Percentiles rank a stretch among this genome's conserved stretches.
These are phyloP conservation scores for Scomber scombrus DNA, from an alignment of 2,113 vertebrate species.

Conservation along the genomic window DNA sequence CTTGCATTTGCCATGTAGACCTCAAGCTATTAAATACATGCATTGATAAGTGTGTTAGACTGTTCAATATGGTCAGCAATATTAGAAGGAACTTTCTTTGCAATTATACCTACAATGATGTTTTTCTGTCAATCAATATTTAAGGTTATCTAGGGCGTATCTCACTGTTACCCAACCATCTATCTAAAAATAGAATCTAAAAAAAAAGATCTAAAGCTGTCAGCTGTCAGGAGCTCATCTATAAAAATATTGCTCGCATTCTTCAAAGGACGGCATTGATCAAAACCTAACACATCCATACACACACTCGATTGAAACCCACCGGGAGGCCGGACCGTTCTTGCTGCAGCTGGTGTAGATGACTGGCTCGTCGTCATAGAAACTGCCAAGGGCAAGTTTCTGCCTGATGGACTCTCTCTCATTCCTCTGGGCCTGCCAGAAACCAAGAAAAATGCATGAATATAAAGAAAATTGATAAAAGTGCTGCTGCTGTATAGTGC, in stretches of 20 bases:
- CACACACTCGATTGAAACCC: slow-evolving; percentile 69
- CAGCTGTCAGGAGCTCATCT: slow-evolving; percentile 1
- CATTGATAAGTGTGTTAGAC: not conserved
- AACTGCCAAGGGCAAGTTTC: slow-evolving; percentile 98
- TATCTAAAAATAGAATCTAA: slow-evolving; percentile 8
- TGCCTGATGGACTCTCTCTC: slow-evolving; percentile 98
- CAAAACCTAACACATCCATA: slow-evolving; percentile 34
- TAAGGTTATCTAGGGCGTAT: not conserved
- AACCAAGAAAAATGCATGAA: slow-evolving; percentile 42
- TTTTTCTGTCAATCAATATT: not conserved
- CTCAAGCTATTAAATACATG: not conserved
- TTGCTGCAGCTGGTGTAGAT: slow-evolving; percentile 97
- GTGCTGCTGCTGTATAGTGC: slow-evolving; percentile 1
- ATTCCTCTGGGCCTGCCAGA: slow-evolving; percentile 95
- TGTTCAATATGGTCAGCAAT: not conserved
- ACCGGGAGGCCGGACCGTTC: slow-evolving; percentile 93
- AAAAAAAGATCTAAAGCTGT: slow-evolving; percentile 4
- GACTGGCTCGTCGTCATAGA: slow-evolving; percentile 98
- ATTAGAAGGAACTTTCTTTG: not conserved
- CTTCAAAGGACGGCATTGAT: slow-evolving; percentile 54
- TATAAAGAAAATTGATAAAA: slow-evolving; percentile 31
- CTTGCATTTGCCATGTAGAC: not conserved
- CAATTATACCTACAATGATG: not conserved
- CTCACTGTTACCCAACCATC: not conserved
- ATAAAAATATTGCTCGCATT: slow-evolving; percentile 11